These are phyloP conservation scores for Solen grandis DNA, from an alignment of 1,140 invertebrate species.

Conservation along the genomic window DNA sequence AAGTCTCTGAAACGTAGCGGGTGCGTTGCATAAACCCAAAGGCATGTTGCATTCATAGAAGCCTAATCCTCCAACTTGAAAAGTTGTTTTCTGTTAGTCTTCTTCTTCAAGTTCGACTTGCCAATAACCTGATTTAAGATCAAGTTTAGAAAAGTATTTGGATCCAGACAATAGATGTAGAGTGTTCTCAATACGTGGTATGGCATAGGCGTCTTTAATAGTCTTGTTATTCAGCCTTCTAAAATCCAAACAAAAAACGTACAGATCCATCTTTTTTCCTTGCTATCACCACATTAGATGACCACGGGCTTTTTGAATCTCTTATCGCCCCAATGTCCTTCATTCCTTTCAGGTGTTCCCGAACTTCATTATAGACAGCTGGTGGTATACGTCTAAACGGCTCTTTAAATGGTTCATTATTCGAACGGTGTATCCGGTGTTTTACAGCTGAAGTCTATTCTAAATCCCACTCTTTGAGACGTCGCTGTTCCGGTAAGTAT, in stretches of 20 bases:
- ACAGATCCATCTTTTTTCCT: constrained; percentile 80
- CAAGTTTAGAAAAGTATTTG: too few relatives aligned
- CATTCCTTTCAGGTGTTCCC: constrained; percentile 56
- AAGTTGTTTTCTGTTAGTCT: constrained; percentile 1
- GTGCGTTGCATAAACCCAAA: constrained; percentile 24
- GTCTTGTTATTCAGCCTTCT: constrained; percentile 63
- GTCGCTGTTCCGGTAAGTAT: too few relatives aligned
- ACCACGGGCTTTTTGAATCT: constrained; percentile 80
- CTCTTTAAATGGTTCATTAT: constrained; percentile 48
- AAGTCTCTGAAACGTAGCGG: constrained; percentile 4
- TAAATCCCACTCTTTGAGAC: constrained; percentile 54
- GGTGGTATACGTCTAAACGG: constrained; percentile 75
- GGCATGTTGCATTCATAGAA: constrained; percentile 33
- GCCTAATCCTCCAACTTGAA: background rate
- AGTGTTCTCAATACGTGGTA: too few relatives aligned
- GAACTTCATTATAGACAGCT: constrained; percentile 67
- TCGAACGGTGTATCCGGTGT: constrained; percentile 37
- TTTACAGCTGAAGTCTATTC: constrained; percentile 50
- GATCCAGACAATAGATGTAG: too few relatives aligned
- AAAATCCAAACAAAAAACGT: too few relatives aligned
- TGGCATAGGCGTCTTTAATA: too few relatives aligned
- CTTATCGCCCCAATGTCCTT: constrained; percentile 41
- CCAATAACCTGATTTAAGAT: too few relatives aligned
- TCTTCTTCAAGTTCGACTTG: background rate
- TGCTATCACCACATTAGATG: too few relatives aligned